These are phyloP conservation scores for Ia io DNA, from an alignment of 2,113 vertebrate species.

Conservation along the genomic window DNA sequence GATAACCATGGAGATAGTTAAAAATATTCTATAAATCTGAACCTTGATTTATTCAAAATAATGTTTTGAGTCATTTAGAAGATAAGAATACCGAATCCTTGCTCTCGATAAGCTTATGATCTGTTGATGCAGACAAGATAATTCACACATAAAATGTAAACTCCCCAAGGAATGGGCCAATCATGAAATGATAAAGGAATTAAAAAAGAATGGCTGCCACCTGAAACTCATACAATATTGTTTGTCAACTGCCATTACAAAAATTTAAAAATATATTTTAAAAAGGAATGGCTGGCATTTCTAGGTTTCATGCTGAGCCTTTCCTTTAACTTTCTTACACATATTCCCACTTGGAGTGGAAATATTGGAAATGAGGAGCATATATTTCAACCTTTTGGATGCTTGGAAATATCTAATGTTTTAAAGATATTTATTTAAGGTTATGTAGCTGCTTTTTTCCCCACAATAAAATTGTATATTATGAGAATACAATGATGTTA, in stretches of 20 bases:
- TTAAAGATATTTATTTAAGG: not conserved
- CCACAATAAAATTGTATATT: not conserved
- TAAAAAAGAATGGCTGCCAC: not conserved
- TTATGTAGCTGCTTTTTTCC: not conserved
- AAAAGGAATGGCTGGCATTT: not conserved
- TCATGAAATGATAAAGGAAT: not conserved
- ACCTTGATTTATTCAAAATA: not conserved
- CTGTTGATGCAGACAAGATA: not conserved
- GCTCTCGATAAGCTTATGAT: not conserved
- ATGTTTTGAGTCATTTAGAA: not conserved
- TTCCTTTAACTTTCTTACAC: not conserved
- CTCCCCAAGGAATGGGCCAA: not conserved
- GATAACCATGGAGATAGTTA: not conserved
- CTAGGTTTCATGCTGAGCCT: not conserved
- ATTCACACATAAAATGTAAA: not conserved
- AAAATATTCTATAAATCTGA: conserved; percentile 25
- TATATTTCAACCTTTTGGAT: not conserved
- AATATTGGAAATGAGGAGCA: not conserved
- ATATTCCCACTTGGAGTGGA: not conserved
- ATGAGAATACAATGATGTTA: not conserved
- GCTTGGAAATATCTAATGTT: conserved; percentile 11
- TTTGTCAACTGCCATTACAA: not conserved
- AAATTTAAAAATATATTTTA: not conserved
- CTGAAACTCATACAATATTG: not conserved
- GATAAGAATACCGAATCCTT: not conserved